A percentile compares a stretch with the other conserved stretches of the same genome.
Conservation (phyloP, 2,888 invertebrate genomes). For the Heliconius sara region DNA sequence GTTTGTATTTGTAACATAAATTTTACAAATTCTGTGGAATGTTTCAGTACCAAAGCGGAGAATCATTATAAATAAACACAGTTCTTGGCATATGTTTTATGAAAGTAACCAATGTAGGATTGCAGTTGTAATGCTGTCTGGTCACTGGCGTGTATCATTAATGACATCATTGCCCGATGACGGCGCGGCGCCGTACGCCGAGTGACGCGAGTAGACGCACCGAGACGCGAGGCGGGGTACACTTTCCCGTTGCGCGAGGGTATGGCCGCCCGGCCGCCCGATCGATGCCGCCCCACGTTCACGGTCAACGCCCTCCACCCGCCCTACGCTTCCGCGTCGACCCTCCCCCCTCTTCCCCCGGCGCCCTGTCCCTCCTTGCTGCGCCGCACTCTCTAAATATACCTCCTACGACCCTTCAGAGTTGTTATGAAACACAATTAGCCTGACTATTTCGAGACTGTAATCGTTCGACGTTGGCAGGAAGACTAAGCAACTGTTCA, state of each 20-base stretch:
- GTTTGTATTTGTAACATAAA: no score
- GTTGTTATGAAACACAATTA: conserved; percentile 80
- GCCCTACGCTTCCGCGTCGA: conserved; percentile 82
- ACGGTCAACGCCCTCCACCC: conserved; percentile 84
- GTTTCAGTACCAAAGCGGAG: neutral
- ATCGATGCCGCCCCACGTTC: conserved; percentile 83
- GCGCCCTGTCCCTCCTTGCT: conserved; percentile 52
- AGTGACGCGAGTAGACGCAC: conserved; percentile 39
- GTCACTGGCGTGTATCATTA: conserved; percentile 24
- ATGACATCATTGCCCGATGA: conserved; percentile 41
- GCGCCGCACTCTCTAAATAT: conserved; percentile 70
- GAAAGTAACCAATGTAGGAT: neutral
- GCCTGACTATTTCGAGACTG: conserved; percentile 74
- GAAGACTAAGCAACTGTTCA: conserved; percentile 53
- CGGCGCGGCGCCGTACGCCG: conserved; percentile 23
- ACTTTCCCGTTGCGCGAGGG: conserved; percentile 80
- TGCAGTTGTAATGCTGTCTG: neutral
- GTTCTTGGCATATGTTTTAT: conserved; percentile 21
- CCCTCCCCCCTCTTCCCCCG: conserved; percentile 54
- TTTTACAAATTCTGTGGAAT: neutral
- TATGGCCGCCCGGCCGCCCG: conserved; percentile 74
- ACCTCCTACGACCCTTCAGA: conserved; percentile 73
- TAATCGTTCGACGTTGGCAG: conserved; percentile 57
- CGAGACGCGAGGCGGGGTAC: conserved; percentile 44
- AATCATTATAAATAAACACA: conserved; percentile 17